phyloP scores from a whole-genome alignment of 2,888 invertebrate species.

The Malthinus seriepunctatus region DNA sequence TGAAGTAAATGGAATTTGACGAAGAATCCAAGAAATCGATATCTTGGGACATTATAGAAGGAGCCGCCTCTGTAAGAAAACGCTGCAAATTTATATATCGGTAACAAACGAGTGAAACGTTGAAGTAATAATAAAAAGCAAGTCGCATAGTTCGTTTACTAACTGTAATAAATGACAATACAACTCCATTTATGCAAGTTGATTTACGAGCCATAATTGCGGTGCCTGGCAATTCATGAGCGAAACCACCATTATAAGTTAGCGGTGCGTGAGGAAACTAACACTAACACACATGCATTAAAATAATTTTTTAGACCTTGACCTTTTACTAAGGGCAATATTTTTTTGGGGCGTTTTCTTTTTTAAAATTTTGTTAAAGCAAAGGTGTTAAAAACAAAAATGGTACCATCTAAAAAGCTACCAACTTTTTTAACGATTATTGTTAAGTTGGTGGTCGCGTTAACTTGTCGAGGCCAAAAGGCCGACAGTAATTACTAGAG shows the following conservation, averaged over 20 bases:
- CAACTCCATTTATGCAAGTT: constrained; percentile 48
- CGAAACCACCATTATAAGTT: constrained; percentile 44
- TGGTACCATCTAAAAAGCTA: constrained; percentile 14
- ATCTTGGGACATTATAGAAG: too few relatives aligned
- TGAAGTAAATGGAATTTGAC: too few relatives aligned
- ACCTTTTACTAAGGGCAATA: constrained; percentile 21
- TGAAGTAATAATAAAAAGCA: constrained; percentile 25
- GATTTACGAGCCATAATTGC: constrained; percentile 52
- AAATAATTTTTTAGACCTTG: constrained; percentile 38
- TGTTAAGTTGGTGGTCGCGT: constrained; percentile 30
- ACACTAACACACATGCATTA: constrained; percentile 45
- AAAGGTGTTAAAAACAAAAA: constrained; percentile 20
- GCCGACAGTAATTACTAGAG: constrained; percentile 52
- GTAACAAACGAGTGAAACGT: constrained; percentile 7
- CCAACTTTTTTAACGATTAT: constrained; percentile 27
- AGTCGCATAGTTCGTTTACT: constrained; percentile 16
- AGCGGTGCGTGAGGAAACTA: constrained; percentile 46
- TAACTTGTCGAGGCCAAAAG: constrained; percentile 39
- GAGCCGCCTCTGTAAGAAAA: too few relatives aligned
- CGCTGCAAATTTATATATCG: not conserved
- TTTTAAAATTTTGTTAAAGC: not conserved
- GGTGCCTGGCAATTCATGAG: constrained; percentile 48
- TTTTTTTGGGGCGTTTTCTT: too few relatives aligned
- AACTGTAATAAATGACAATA: constrained; percentile 46
- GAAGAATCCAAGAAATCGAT: too few relatives aligned